Evolutionary conservation across 2,888 invertebrate genomes (phyloP), one percentile per base, ranked within the genome.

Genomic region (Fabriciana adippe): DNA sequence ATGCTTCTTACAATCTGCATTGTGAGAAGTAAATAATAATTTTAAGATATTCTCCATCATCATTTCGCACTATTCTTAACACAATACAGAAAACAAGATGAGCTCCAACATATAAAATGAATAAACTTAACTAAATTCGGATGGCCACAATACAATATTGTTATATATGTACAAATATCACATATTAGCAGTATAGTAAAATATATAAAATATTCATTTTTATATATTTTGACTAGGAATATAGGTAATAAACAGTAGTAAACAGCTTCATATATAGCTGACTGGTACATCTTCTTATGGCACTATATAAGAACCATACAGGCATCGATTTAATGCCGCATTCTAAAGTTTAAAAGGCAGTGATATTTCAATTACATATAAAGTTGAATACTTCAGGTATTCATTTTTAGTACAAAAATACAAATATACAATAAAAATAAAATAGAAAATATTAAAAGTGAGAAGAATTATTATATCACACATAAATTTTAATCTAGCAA

Each of bases 221-320:
- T 67, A 56, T 59, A 69, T 72, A 75, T 73, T 80, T 79, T 88
- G 88, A 89, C 88, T 89, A 88, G 88, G 80, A 75, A 82, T 81
- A 75, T 71, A 72, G 67, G 69, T 70, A 67, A 63, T 57, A 63
- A 56, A 54, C 53, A 14, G 41, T 35, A 51, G 41, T 51, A 48
- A 60, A 60, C 60, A 35, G 50, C 18, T 54, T 35, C n/a, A 47
- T 45, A 54, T 54, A 54, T 41, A 35, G 59, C 54, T 55, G 45
- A 55, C 59, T 55, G 35, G 56, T 55, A 60, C 48, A 55, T 41
- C 60, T 26, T 64, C 55, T 64, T 90, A 91, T 91, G 91, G 91
- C 91, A 91, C 90, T 90, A 89, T 88, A 89, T 82, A 79, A 66
- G 70, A 81, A 87, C 87, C 87, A 88, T 88, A 85, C 87, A 88